Conservation (phyloP, 2,888 invertebrate species). For the Campaea margaritaria region DNA sequence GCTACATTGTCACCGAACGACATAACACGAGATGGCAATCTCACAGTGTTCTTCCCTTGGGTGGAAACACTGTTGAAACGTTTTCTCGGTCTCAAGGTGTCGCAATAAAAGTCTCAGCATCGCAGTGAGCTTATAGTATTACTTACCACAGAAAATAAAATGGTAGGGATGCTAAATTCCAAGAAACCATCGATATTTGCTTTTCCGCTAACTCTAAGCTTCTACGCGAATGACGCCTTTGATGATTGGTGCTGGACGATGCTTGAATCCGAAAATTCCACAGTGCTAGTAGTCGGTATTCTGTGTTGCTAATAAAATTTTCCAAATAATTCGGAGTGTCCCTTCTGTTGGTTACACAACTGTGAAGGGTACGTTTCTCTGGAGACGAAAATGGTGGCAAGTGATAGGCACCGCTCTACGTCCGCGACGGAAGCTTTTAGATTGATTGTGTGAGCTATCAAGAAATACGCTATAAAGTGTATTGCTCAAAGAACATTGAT, state of each 20-base stretch:
- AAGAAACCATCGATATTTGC: too few relatives aligned
- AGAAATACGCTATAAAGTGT: conserved; percentile 27
- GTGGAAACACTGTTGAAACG: conserved; percentile 45
- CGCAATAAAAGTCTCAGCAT: conserved; percentile 40
- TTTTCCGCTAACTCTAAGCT: too few relatives aligned
- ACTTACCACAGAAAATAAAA: conserved; percentile 12
- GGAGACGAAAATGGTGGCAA: conserved; percentile 46
- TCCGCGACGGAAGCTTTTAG: conserved; percentile 42
- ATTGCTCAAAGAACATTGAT: conserved; percentile 22
- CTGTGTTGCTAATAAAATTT: neutral
- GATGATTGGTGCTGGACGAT: too few relatives aligned
- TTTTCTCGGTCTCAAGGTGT: conserved; percentile 45
- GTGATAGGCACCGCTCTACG: conserved; percentile 43
- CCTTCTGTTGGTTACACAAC: conserved; percentile 14
- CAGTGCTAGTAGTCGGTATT: neutral
- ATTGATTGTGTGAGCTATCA: conserved; percentile 41
- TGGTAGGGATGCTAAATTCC: neutral
- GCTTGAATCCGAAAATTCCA: too few relatives aligned
- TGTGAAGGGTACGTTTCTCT: conserved; percentile 49
- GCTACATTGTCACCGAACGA: conserved; percentile 34
- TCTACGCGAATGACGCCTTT: too few relatives aligned
- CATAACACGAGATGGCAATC: conserved; percentile 35
- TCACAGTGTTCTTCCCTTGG: conserved; percentile 39
- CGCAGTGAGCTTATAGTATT: conserved; percentile 23
- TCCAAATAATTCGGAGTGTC: neutral